phyloP scores from a whole-genome alignment of 1,140 invertebrate species.

The Holotrichia oblita region DNA sequence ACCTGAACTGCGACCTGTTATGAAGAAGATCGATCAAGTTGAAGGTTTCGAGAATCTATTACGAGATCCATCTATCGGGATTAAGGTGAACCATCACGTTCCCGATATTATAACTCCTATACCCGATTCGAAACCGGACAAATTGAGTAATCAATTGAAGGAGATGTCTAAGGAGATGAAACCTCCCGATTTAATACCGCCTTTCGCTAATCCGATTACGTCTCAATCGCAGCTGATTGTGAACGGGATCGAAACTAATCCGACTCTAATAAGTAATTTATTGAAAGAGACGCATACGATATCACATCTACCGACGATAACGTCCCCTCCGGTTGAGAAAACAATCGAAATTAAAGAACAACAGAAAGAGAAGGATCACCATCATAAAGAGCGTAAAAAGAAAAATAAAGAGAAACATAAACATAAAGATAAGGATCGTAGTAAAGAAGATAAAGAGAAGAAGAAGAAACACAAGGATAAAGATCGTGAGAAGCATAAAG shows the following conservation, averaged over 20 bases:
- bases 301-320: conserved; percentile 50
- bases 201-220: conserved; percentile 47
- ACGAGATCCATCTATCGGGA: conserved; percentile 56
- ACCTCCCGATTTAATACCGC: conserved; percentile 58
- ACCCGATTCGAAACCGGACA: conserved; percentile 42
- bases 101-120: conserved; percentile 51
- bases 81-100: conserved; percentile 52
- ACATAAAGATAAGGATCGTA: conserved; percentile 72
- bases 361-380: conserved; percentile 61
- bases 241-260: conserved; percentile 60
- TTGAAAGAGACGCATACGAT: conserved; percentile 55
- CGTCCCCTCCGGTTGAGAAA: conserved; percentile 36
- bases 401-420: conserved; percentile 74
- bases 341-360: conserved; percentile 45
- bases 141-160: conserved; percentile 19
- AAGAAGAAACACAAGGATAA: conserved; percentile 72
- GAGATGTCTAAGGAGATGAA: conserved; percentile 58
- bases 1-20: conserved; percentile 59
- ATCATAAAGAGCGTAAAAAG: conserved; percentile 68
- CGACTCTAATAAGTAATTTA: conserved; percentile 57
- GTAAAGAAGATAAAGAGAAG: conserved; percentile 63
- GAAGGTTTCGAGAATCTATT: conserved; percentile 61
- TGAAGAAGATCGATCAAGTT: conserved; percentile 61
- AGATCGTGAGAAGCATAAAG: conserved; percentile 67
- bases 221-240: conserved; percentile 46